Evolutionary conservation across 2,888 invertebrate species (phyloP).

Genomic region (Psococerastis gibbosa): DNA sequence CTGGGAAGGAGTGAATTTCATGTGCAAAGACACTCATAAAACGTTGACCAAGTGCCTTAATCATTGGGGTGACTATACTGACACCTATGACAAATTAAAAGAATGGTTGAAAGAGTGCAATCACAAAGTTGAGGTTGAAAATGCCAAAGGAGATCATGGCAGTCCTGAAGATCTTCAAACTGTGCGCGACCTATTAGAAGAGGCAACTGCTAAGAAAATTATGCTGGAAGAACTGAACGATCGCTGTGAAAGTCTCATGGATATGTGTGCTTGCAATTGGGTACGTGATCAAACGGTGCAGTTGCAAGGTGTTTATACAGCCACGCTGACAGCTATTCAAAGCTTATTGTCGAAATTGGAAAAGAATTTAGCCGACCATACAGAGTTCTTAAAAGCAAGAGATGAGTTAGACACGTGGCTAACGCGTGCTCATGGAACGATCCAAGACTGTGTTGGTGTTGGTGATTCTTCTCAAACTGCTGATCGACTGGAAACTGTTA

Average conservation of each 20-base stretch:
- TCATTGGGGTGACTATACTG: conserved; percentile 64
- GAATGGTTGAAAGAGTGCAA: conserved; percentile 55
- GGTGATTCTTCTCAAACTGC: conserved; percentile 59
- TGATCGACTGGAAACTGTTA: conserved; percentile 63
- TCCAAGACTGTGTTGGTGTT: conserved; percentile 64
- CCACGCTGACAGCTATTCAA: conserved; percentile 58
- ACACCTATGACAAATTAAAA: conserved; percentile 50
- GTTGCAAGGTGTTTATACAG: conserved; percentile 63
- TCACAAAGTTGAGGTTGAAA: conserved; percentile 39
- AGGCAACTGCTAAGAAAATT: conserved; percentile 55
- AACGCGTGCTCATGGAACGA: conserved; percentile 55
- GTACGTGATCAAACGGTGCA: conserved; percentile 74
- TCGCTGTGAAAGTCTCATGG: conserved; percentile 70
- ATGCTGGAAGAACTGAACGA: conserved; percentile 70
- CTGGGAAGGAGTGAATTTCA: conserved; percentile 61
- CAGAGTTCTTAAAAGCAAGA: conserved; percentile 74
- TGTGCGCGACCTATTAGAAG: conserved; percentile 44
- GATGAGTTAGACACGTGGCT: conserved; percentile 71
- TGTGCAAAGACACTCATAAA: conserved; percentile 57
- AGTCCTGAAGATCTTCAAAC: conserved; percentile 50
- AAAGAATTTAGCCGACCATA: conserved; percentile 77
- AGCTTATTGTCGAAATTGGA: conserved; percentile 68
- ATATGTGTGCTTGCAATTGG: conserved; percentile 65
- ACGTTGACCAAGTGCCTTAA: conserved; percentile 53
- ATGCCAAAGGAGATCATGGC: conserved; percentile 34